Percentiles rank a stretch among this genome's conserved stretches.
These are phyloP conservation scores for Drosophila formosana DNA, from an alignment of 2,888 invertebrate genomes.

Conservation along the genomic window DNA sequence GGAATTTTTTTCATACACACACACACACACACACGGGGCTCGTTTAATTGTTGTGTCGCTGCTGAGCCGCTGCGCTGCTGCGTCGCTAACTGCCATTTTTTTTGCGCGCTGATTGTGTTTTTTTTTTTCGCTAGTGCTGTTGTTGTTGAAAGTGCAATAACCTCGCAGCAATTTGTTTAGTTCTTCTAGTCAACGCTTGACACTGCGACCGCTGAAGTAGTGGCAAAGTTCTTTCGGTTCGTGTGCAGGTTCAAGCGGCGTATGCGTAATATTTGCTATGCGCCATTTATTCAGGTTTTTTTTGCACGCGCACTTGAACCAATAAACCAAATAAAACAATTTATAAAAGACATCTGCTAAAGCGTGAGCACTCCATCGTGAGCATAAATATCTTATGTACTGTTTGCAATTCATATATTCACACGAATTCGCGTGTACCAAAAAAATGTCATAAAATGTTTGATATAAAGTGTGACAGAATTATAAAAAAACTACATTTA, in stretches of 20 bases:
- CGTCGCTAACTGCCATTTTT: slow-evolving; percentile 58
- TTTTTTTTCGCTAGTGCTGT: slow-evolving; percentile 17
- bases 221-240: slow-evolving; percentile 11
- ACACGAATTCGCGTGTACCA: not conserved
- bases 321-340: slow-evolving; percentile 8
- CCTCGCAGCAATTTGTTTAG: slow-evolving; percentile 56
- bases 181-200: slow-evolving; percentile 31
- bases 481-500: not conserved
- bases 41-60: slow-evolving; percentile 60
- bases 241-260: slow-evolving; percentile 24
- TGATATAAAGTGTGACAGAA: not conserved
- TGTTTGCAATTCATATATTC: not conserved
- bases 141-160: slow-evolving; percentile 76
- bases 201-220: slow-evolving; percentile 23
- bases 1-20: slow-evolving; percentile 66
- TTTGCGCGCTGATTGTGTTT: slow-evolving; percentile 33
- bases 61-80: slow-evolving; percentile 40
- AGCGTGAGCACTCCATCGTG: slow-evolving; percentile 2
- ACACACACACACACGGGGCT: slow-evolving; percentile 32
- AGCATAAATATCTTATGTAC: not conserved
- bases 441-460: not conserved
- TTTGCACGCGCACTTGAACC: slow-evolving; percentile 29
- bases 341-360: not conserved
- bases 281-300: not conserved
- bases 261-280: slow-evolving; percentile 40